Conservation (phyloP, 2,888 invertebrate genomes). For the Scrobipalpa costella region DNA sequence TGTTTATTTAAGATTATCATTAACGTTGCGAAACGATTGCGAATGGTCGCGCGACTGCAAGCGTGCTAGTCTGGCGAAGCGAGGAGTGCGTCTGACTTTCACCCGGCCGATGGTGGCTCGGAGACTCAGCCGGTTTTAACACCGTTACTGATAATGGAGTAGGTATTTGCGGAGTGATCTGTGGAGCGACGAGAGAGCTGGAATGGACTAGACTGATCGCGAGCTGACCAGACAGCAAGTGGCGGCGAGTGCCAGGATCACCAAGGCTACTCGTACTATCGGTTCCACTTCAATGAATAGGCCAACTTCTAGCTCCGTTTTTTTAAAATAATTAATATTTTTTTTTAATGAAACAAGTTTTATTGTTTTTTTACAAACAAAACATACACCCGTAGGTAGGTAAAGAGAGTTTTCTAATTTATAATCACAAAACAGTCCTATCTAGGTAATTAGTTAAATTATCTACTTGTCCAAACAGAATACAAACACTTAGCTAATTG, state of each 20-base stretch:
- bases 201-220: neutral
- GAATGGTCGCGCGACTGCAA: slow-evolving; percentile 38
- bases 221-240: slow-evolving; percentile 2
- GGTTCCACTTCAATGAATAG: neutral
- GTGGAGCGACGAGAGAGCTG: slow-evolving; percentile 19
- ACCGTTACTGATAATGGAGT: slow-evolving; percentile 72
- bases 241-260: slow-evolving; percentile 2
- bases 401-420: no score
- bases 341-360: no score
- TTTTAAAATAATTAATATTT: no score
- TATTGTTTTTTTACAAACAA: no score
- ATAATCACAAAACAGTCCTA: no score
- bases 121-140: slow-evolving; percentile 61
- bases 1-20: slow-evolving; percentile 65
- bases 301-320: neutral
- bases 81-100: slow-evolving; percentile 75
- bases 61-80: slow-evolving; percentile 64
- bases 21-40: slow-evolving; percentile 47
- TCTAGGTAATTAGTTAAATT: neutral
- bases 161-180: slow-evolving; percentile 53
- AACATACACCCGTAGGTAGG: no score
- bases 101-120: slow-evolving; percentile 55
- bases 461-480: neutral
- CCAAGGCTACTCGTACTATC: neutral
- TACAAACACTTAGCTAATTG: neutral